These are phyloP conservation scores for Drosophila auraria DNA, from an alignment of 1,140 invertebrate genomes.

Conservation along the genomic window DNA sequence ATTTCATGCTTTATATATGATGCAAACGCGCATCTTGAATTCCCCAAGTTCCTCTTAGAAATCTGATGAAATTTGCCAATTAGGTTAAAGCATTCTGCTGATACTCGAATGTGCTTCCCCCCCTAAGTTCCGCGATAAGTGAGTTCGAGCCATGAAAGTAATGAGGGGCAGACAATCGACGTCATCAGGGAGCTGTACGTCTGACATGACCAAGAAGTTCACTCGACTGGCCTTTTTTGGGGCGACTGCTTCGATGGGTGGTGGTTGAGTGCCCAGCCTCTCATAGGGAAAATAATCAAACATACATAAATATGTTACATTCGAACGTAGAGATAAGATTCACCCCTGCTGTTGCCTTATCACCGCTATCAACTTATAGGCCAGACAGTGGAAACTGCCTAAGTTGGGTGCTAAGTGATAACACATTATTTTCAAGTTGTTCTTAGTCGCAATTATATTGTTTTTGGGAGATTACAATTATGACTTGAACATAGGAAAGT, in stretches of 20 bases:
- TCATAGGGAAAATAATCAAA: background rate
- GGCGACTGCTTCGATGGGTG: constrained; percentile 1
- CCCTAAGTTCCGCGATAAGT: constrained; percentile 1
- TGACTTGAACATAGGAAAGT: background rate
- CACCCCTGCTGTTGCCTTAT: constrained; percentile 30
- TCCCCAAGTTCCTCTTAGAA: background rate
- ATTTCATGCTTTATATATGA: background rate
- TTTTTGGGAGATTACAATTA: background rate
- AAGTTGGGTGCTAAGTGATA: constrained; percentile 24
- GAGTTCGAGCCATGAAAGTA: constrained; percentile 26
- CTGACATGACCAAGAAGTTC: constrained; percentile 33
- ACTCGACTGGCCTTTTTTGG: constrained; percentile 11
- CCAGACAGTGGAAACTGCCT: constrained; percentile 44
- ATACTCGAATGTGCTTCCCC: constrained; percentile 23
- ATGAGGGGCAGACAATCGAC: constrained; percentile 38
- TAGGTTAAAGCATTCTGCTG: constrained; percentile 33
- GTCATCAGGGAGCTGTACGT: constrained; percentile 21
- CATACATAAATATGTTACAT: background rate
- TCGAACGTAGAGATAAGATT: constrained; percentile 22
- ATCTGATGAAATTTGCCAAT: constrained; percentile 28
- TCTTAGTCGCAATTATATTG: background rate
- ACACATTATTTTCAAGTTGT: background rate
- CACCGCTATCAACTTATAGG: constrained; percentile 27
- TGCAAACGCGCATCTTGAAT: constrained; percentile 5
- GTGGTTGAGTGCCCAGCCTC: constrained; percentile 23